Evolutionary conservation across 1,140 invertebrate species (phyloP), one percentile per base, ranked within the genome.

Genomic region (Solenopsis invicta): DNA sequence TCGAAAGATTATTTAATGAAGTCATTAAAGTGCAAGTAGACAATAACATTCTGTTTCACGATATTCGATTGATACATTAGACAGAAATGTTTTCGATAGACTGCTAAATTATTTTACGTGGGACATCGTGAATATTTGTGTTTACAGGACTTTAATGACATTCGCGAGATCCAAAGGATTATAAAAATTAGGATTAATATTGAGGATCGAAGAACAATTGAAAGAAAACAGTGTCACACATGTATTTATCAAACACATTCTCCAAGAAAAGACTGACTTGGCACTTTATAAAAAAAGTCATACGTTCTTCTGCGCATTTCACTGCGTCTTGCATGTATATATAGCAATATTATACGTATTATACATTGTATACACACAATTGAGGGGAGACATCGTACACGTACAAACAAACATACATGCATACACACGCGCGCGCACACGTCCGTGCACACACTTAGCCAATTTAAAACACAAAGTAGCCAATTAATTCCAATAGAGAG

Each of bases 341-440:
- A 74, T 85, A 88, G 87, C 87, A 86, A 90, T 88, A 86, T 85
- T 89, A 89, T 87, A 90, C 66, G 82, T 82, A 89, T 77, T 80
- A 81, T 56, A 71, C 71, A 78, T 67, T 81, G 82, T 87, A 88
- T 90, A 81, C 87, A 87, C 77, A 88, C 56, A 62, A 69, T 67
- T 37, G 56, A 61, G 45, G 29, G 48, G 61, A 91, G 37, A 74
- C 16, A 75, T 37, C 13, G 16, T 29, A 52, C 29, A 56, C 1
- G 62, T 5, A 59, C 21, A 59, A 21, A 45, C 29, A 34, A 24
- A 59, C 1, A 81, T 2, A 59, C 16, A 72, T 3, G 48, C 3
- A 34, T 21, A n/a, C 59, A n/a, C 37, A 12, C 45, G 4, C 61
- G 37, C 29, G 41, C 37, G 41, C 34, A 71, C n/a, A 16, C 21